A percentile compares a stretch with the other conserved stretches of the same genome.
Evolutionary conservation across 2,888 invertebrate species (phyloP).

Genomic region (Coenonympha arcania): DNA sequence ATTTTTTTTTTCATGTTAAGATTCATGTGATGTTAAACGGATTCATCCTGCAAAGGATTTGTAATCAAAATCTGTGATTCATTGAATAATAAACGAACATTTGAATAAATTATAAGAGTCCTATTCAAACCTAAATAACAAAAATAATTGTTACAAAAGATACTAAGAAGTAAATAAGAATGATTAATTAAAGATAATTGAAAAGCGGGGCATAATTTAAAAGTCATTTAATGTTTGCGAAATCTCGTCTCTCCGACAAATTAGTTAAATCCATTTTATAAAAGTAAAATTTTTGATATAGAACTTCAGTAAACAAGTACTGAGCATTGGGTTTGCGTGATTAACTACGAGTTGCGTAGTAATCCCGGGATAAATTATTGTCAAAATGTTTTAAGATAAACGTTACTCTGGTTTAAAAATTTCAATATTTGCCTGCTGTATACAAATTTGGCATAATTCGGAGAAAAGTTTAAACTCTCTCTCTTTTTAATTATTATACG

Average conservation of each 20-base stretch:
- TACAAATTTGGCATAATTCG: neutral
- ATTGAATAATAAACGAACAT: neutral
- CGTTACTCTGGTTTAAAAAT: too few relatives aligned
- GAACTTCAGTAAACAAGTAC: neutral
- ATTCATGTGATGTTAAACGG: too few relatives aligned
- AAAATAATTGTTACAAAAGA: constrained; percentile 18
- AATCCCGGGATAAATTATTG: too few relatives aligned
- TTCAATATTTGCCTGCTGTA: too few relatives aligned
- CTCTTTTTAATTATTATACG: too few relatives aligned
- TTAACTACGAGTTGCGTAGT: constrained; percentile 2
- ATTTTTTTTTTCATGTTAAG: too few relatives aligned
- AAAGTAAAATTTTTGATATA: constrained; percentile 3
- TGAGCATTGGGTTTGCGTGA: constrained; percentile 17
- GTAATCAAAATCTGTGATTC: too few relatives aligned
- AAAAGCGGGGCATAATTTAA: constrained; percentile 48
- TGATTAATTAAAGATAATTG: constrained; percentile 57
- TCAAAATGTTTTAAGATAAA: too few relatives aligned
- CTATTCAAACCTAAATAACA: constrained; percentile 14
- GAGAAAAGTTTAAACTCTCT: neutral
- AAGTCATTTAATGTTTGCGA: constrained; percentile 41
- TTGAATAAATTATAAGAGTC: constrained; percentile 3
- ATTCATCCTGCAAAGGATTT: too few relatives aligned
- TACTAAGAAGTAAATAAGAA: constrained; percentile 38
- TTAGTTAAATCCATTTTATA: constrained; percentile 39
- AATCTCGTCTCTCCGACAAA: constrained; percentile 38